Conservation (phyloP, 2,113 vertebrate genomes). For the Ranitomeya imitator region DNA sequence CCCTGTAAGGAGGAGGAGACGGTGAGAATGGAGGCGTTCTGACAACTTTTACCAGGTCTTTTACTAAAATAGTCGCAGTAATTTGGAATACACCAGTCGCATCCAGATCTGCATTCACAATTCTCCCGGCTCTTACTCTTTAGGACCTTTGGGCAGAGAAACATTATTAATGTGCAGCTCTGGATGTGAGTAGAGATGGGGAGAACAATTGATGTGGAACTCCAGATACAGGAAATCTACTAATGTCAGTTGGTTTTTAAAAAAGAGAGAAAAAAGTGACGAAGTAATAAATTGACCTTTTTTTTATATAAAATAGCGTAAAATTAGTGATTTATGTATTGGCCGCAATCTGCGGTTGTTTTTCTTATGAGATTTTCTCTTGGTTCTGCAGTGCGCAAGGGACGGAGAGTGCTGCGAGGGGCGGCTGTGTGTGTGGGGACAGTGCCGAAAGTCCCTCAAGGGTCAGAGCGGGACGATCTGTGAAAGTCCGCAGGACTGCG, state of each 20-base stretch:
- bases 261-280: too few relatives aligned
- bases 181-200: background rate
- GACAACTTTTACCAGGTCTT: background rate
- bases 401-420: slow-evolving; percentile 86
- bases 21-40: slow-evolving; percentile 69
- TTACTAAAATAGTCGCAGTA: background rate
- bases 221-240: too few relatives aligned
- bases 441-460: slow-evolving; percentile 75
- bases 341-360: background rate
- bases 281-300: too few relatives aligned
- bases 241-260: too few relatives aligned
- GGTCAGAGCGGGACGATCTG: slow-evolving; percentile 90
- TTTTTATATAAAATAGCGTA: background rate
- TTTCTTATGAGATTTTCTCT: background rate
- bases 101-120: background rate
- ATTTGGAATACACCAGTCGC: background rate
- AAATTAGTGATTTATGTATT: too few relatives aligned
- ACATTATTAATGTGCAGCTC: background rate
- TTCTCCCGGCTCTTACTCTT: background rate
- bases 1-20: slow-evolving; percentile 77
- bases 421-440: slow-evolving; percentile 88
- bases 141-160: too few relatives aligned
- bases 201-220: too few relatives aligned
- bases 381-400: slow-evolving; percentile 70
- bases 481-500: slow-evolving; percentile 83